A percentile compares a stretch with the other conserved stretches of the same genome.
Evolutionary conservation across 2,797 vertebrate genomes (phyloP).

Genomic region (Lophotriccus pileatus): DNA sequence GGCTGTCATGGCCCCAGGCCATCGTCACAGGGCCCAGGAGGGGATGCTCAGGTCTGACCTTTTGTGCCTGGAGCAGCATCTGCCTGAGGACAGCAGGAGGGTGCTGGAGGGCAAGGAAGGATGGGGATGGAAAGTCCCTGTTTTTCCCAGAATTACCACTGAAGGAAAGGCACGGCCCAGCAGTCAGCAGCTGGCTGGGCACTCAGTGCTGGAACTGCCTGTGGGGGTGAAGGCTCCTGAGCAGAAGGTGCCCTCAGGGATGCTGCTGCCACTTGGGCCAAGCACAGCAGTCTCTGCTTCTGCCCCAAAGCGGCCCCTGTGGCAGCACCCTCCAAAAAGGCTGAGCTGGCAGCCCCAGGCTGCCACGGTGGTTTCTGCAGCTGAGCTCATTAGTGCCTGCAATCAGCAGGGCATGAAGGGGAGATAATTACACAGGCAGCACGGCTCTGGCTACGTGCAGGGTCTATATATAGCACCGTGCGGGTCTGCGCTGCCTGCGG

Average conservation of each 20-base stretch:
- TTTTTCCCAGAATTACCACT: neutral
- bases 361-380: neutral
- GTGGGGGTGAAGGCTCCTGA: neutral
- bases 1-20: neutral
- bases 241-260: neutral
- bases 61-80: neutral
- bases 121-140: neutral
- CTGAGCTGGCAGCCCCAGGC: neutral
- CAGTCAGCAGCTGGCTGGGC: neutral
- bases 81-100: neutral
- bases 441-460: neutral
- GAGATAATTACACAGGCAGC: neutral
- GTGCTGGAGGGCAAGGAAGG: neutral
- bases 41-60: neutral
- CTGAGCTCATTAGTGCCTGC: slow-evolving; percentile 46
- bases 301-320: rapidly evolving
- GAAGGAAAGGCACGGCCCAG: neutral
- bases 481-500: rapidly evolving
- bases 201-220: rapidly evolving
- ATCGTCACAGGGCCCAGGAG: neutral
- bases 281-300: neutral
- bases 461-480: neutral
- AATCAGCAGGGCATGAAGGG: slow-evolving; percentile 31
- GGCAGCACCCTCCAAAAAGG: neutral
- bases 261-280: neutral